Evolutionary conservation across 2,888 invertebrate species (phyloP).

Genomic region (Tenthredo livida): DNA sequence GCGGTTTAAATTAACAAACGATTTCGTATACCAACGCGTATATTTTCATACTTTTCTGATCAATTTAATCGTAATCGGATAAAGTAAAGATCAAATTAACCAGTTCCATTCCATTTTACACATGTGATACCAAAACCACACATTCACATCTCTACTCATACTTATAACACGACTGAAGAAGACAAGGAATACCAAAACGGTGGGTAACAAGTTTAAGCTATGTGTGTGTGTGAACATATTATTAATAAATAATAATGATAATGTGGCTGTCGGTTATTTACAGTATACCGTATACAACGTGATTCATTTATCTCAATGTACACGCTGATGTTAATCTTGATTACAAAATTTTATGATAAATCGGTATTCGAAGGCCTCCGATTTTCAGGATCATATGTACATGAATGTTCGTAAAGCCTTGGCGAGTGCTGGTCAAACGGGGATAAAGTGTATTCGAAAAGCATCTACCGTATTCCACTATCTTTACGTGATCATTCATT

Average conservation of each 20-base stretch:
- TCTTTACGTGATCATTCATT: too few relatives aligned
- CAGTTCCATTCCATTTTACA: neutral
- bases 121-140: neutral
- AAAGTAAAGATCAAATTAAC: neutral
- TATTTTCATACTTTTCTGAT: neutral
- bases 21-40: neutral
- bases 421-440: neutral
- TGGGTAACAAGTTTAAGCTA: neutral
- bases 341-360: neutral
- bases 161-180: neutral
- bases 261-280: neutral
- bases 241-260: neutral
- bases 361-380: neutral
- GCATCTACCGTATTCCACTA: neutral
- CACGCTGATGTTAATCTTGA: neutral
- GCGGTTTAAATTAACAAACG: too few relatives aligned
- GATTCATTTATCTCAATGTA: neutral
- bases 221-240: neutral
- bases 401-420: too few relatives aligned
- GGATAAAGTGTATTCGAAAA: neutral
- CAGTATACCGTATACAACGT: neutral
- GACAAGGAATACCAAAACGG: constrained; percentile 31
- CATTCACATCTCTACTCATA: neutral
- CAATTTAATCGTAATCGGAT: neutral
- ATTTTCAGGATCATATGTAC: neutral